A percentile compares a stretch with the other conserved stretches of the same genome.
Evolutionary conservation across 2,113 vertebrate genomes (phyloP).

Genomic region (Mesocricetus auratus): DNA sequence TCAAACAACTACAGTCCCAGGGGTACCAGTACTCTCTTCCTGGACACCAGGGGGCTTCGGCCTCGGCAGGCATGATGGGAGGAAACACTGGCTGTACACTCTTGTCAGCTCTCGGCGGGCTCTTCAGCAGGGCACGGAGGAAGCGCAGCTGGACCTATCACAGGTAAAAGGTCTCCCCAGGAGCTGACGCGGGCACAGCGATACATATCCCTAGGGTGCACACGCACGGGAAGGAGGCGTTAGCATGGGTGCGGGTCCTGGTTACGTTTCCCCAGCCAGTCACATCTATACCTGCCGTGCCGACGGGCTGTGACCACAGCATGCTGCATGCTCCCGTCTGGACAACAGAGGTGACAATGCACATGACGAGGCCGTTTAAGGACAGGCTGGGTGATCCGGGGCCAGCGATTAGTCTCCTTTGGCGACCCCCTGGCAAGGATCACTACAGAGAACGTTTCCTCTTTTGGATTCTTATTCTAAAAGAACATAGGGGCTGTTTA

Average conservation of each 20-base stretch:
- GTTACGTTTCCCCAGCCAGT: too few relatives aligned
- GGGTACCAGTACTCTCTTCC: constrained; percentile 25
- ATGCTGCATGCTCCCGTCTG: constrained; percentile 88
- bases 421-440: constrained; percentile 84
- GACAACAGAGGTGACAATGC: constrained; percentile 90
- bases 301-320: constrained; percentile 87
- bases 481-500: background rate
- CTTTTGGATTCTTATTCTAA: constrained; percentile 84
- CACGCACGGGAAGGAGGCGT: background rate
- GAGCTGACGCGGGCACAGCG: constrained; percentile 91
- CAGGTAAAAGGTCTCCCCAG: constrained; percentile 92
- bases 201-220: constrained; percentile 91
- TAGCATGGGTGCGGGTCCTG: background rate
- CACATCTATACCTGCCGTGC: constrained; percentile 88
- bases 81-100: background rate
- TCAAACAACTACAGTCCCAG: background rate
- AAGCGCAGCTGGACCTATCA: constrained; percentile 45
- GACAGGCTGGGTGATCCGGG: constrained; percentile 88
- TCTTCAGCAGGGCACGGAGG: background rate
- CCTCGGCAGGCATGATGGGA: background rate
- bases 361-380: constrained; percentile 88
- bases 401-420: constrained; percentile 83
- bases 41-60: constrained; percentile 58
- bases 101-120: constrained; percentile 35
- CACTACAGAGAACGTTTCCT: constrained; percentile 92